Evolutionary conservation across 2,888 invertebrate genomes (phyloP), one percentile per base, ranked within the genome.

Genomic region (Saturnia pavonia): DNA sequence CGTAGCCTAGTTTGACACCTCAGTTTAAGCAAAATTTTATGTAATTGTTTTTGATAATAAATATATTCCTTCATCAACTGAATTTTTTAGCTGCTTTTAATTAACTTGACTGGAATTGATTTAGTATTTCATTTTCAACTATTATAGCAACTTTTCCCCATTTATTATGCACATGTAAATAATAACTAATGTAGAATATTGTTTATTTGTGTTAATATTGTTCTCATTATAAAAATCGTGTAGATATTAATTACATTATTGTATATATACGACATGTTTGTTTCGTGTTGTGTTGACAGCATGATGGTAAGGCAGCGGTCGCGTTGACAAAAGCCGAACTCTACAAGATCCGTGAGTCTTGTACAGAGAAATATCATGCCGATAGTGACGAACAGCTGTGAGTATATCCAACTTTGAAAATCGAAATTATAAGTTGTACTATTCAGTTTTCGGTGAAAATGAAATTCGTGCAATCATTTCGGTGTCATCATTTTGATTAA

Each of bases 281-380:
- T 82, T n/a, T 74, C 77, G 80, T 89, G 88, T 87, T 86, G 87
- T 91, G 87, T 91, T 89, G 90, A 89, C 93, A 93, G 93, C 91
- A 91, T 90, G 92, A 91, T 82, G 86, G 85, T 78, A 82, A 81
- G 71, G 80, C 83, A 73, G 77, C 80, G 76, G 77, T 81, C 74
- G 72, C 76, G 74, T 72, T 73, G 48, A 68, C 77, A n/a, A 88
- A 88, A 69, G 82, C 81, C 51, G 87, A 83, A 63, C 82, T 85
- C 22, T 83, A 82, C 77, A 82, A 81, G 75, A 77, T 80, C 72
- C 80, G 82, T 25, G 84, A 83, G 68, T 80, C 83, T 54, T 83
- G 84, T 76, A 85, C 84, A 63, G 89, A 89, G 72, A 87, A 86
- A 75, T 80, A 87, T 76, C 88, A 86, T 82, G 86, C 84, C 76